Evolutionary conservation across 2,888 invertebrate species (phyloP), one percentile per base, ranked within the genome.

Genomic region (Aphidius colemani): DNA sequence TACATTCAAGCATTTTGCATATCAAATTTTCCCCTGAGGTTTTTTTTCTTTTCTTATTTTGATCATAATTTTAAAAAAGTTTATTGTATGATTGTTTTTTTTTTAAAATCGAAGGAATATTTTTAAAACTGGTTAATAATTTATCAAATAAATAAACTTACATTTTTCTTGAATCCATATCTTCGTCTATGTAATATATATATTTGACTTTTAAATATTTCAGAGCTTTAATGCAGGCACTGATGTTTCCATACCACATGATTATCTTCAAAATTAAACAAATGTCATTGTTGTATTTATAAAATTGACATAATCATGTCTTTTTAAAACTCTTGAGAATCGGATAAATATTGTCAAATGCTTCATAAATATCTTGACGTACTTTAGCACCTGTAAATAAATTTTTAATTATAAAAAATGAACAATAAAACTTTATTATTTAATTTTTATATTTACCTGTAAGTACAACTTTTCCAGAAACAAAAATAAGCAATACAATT

Each of bases 401-500:
- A 59, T 63, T 61, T 61, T 58, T 30, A 53, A 63, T n/a, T 51
- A 49, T 39, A 43, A 53, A 40, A 58, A 58, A 65, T 3, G 11
- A 51, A 44, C 18, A 10, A 40, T 30, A 41, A 18, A 13, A 43
- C 57, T 49, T 61, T 7, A 41, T 43, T 41, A 40, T 53, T 58
- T 51, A 57, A 40, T 62, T 2, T 65, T 0, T 9, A 59, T 66
- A 64, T 68, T 71, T 64, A 80, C 82, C 82, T 75, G 98, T 99
- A 67, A 99, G 90, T 1, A 99, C 98, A 68, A 99, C 92, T 88
- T 99, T 99, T 63, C 99, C 99, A 79, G 98, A 98, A 3, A 99
- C 98, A 85, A 99, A 99, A 82, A 99, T 98, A 7, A 99, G 85
- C 63, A 99, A 83, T 5, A 98, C 98, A 73, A 99, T 91, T 70